Percentiles rank a stretch among this genome's conserved stretches.
Conservation (phyloP, 1,140 invertebrate species). For the Tribolium madens region DNA sequence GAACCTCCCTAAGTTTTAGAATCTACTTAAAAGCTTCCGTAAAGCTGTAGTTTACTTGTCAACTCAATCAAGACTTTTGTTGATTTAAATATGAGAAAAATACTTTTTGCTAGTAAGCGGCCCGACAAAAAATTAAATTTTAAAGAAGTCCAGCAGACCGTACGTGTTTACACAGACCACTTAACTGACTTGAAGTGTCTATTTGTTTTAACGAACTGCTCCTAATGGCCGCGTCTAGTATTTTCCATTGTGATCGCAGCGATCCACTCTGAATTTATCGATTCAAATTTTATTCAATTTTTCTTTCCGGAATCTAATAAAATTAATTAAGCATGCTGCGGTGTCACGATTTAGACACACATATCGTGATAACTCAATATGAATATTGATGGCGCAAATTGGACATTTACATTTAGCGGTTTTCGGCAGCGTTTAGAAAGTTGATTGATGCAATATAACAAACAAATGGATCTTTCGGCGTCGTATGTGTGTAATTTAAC, state of each 20-base stretch:
- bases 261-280: not conserved
- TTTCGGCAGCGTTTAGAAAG: conserved; percentile 55
- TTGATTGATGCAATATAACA: conserved; percentile 54
- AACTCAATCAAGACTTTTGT: no score
- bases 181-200: conserved; percentile 30
- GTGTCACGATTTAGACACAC: no score
- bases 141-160: conserved; percentile 2
- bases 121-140: conserved; percentile 10
- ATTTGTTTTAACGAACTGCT: conserved; percentile 40
- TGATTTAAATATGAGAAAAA: not conserved
- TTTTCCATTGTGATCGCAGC: not conserved
- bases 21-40: no score
- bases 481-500: conserved; percentile 51
- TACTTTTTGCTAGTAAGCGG: not conserved
- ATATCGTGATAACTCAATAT: conserved; percentile 36
- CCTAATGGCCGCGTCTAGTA: not conserved
- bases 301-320: no score
- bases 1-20: no score
- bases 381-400: conserved; percentile 54
- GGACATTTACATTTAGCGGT: conserved; percentile 47
- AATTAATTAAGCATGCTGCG: conserved; percentile 18
- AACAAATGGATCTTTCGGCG: conserved; percentile 53
- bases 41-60: no score
- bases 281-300: conserved; percentile 25
- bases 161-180: conserved; percentile 39